phyloP scores from a whole-genome alignment of 2,113 vertebrate species.

The Saiga tatarica region DNA sequence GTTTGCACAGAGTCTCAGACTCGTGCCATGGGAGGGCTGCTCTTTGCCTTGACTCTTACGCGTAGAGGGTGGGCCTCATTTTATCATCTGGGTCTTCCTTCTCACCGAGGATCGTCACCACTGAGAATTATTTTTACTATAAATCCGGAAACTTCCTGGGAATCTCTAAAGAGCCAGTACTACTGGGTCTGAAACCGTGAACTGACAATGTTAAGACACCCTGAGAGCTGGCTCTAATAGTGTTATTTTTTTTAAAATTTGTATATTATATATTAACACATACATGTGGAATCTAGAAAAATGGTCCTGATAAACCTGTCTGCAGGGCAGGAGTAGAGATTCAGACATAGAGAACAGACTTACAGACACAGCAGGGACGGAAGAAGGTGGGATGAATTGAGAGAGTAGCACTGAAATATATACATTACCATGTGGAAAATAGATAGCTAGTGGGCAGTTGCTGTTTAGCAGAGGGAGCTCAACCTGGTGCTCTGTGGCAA shows the following conservation, averaged over 20 bases:
- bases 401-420: neutral
- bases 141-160: neutral
- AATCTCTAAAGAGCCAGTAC: slow-evolving; percentile 57
- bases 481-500: neutral
- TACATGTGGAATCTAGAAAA: neutral
- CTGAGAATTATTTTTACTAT: slow-evolving; percentile 30
- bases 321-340: neutral
- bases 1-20: neutral
- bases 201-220: neutral
- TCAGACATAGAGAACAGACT: neutral
- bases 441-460: neutral
- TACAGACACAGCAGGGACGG: neutral
- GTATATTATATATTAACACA: neutral
- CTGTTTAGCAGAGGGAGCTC: neutral
- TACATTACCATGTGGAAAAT: neutral
- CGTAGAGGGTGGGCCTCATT: slow-evolving; percentile 25
- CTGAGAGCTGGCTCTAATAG: neutral
- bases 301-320: neutral
- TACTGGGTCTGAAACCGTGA: slow-evolving; percentile 37
- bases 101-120: neutral
- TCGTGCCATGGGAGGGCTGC: neutral
- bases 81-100: slow-evolving; percentile 22
- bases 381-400: neutral
- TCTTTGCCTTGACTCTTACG: neutral
- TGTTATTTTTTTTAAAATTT: slow-evolving; percentile 19